Evolutionary conservation across 2,113 vertebrate species (phyloP).

Genomic region (Xiphophorus hellerii): DNA sequence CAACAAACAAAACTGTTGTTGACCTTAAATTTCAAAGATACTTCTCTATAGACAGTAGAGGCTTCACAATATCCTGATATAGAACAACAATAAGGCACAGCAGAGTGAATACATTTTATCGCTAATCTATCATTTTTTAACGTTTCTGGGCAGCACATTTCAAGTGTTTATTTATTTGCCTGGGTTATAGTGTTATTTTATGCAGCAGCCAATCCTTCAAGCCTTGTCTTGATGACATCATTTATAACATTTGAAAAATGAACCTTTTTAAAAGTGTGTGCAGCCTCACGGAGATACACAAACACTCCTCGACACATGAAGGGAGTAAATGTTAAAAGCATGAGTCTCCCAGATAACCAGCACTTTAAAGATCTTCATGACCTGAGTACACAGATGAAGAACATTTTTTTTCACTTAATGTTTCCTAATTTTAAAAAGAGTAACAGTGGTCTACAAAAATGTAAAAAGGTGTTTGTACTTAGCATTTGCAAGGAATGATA

Average conservation of each 20-base stretch:
- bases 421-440: conserved; percentile 27
- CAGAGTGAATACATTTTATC: neutral
- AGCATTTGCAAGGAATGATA: neutral
- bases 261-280: conserved; percentile 17
- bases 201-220: conserved; percentile 3
- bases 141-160: neutral
- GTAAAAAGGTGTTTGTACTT: neutral
- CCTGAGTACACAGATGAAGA: conserved; percentile 55
- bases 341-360: conserved; percentile 46
- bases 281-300: conserved; percentile 7
- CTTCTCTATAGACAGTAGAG: neutral
- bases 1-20: neutral
- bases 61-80: neutral
- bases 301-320: conserved; percentile 14
- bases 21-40: neutral
- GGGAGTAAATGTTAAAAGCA: conserved; percentile 56
- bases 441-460: neutral
- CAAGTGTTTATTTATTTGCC: neutral
- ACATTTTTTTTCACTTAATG: conserved; percentile 50
- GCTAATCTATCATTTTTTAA: neutral
- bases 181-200: conserved; percentile 20
- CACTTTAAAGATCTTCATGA: conserved; percentile 64
- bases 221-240: conserved; percentile 10
- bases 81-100: neutral
- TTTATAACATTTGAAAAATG: conserved; percentile 24